Evolutionary conservation across 2,888 invertebrate species (phyloP).

Genomic region (Empis livida): DNA sequence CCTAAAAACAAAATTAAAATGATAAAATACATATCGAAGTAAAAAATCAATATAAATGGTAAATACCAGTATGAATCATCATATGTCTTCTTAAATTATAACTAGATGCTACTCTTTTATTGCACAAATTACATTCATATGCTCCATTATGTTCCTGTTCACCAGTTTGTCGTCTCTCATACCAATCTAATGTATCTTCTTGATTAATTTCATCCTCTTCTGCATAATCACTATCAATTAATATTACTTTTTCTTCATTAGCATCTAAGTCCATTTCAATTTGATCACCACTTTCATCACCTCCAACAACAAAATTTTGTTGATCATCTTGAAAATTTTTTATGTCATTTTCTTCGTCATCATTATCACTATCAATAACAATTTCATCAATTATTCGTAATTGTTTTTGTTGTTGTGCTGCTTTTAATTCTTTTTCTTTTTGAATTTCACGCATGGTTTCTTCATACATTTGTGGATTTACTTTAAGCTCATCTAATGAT

Average conservation of each 20-base stretch:
- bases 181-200: background rate
- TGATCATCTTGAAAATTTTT: no score
- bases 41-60: no score
- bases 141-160: background rate
- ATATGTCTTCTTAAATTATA: conserved; percentile 33
- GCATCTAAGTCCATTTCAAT: background rate
- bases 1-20: no score
- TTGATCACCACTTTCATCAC: background rate
- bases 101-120: conserved; percentile 10
- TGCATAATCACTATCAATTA: background rate
- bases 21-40: background rate
- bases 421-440: conserved; percentile 13
- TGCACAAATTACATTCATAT: conserved; percentile 9
- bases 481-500: conserved; percentile 32
- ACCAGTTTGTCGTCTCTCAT: background rate
- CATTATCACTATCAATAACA: background rate
- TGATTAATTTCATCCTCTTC: conserved; percentile 1
- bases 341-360: background rate
- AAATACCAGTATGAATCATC: conserved; percentile 35
- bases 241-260: background rate
- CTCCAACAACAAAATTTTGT: background rate
- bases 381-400: background rate
- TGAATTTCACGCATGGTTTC: conserved; percentile 23
- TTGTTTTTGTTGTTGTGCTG: conserved; percentile 4
- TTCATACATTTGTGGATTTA: conserved; percentile 24